These are phyloP conservation scores for Eumacrocentrus americanus DNA, from an alignment of 2,888 invertebrate species.

Conservation along the genomic window DNA sequence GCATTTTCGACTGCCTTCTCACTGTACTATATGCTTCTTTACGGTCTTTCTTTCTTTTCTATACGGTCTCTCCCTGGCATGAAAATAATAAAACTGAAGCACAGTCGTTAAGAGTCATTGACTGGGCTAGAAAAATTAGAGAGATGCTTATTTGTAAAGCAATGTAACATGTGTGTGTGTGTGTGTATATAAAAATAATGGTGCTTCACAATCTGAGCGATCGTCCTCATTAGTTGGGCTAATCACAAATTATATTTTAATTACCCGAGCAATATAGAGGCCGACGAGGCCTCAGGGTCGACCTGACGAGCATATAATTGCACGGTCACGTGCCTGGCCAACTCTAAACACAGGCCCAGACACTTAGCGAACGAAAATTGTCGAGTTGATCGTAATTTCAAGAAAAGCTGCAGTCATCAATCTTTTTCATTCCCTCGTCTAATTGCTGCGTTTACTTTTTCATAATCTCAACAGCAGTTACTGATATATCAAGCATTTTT, in stretches of 20 bases:
- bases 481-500: neutral
- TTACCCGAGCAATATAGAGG: constrained; percentile 44
- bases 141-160: neutral
- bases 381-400: constrained; percentile 11
- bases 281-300: constrained; percentile 32
- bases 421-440: constrained; percentile 6
- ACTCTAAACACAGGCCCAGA: constrained; percentile 15
- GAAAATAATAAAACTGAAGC: too few species aligned
- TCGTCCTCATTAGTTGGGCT: constrained; percentile 50
- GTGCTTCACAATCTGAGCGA: constrained; percentile 42
- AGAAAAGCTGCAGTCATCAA: constrained; percentile 5
- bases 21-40: neutral
- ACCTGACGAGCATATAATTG: constrained; percentile 46
- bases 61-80: too few species aligned
- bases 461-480: constrained; percentile 12
- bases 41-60: neutral
- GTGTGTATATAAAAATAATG: constrained; percentile 26
- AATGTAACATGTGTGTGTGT: neutral
- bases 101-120: too few species aligned
- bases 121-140: too few species aligned
- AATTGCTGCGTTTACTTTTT: neutral
- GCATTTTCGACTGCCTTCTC: constrained; percentile 4
- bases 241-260: constrained; percentile 55
- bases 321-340: constrained; percentile 36
- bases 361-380: constrained; percentile 15